phyloP scores from a whole-genome alignment of 2,113 vertebrate genomes.

The Bungarus multicinctus region DNA sequence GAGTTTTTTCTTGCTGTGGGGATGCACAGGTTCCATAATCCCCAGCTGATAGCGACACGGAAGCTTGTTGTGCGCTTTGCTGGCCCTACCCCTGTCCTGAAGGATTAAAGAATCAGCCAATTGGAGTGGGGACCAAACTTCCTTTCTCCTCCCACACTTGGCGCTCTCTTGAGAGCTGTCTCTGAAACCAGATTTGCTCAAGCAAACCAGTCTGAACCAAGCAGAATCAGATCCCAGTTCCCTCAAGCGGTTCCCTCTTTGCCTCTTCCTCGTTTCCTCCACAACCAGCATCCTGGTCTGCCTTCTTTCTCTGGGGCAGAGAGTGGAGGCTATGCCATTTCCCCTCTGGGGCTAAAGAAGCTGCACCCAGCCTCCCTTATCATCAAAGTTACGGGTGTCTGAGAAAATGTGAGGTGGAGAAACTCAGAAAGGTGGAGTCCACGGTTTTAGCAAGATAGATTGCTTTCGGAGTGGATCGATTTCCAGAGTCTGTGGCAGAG shows the following conservation, averaged over 20 bases:
- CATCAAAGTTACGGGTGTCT: neutral
- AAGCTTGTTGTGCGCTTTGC: neutral
- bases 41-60: neutral
- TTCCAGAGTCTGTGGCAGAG: neutral
- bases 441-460: conserved; percentile 23
- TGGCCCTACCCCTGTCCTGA: no score
- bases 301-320: neutral
- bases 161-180: neutral
- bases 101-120: neutral
- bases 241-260: no score
- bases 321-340: neutral
- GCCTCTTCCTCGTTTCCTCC: fast-evolving
- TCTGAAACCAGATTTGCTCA: neutral
- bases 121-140: neutral
- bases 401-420: neutral
- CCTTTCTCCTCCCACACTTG: neutral
- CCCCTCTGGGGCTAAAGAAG: neutral
- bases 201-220: neutral
- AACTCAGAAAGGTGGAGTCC: neutral
- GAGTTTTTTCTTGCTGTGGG: no score
- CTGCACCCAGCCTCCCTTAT: neutral
- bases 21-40: no score
- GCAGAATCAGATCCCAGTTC: no score
- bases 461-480: neutral
- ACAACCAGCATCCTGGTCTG: fast-evolving